Percentiles rank a stretch among this genome's conserved stretches.
Evolutionary conservation across 1,140 invertebrate genomes (phyloP).

Genomic region (Holcopasites calliopsidis): DNA sequence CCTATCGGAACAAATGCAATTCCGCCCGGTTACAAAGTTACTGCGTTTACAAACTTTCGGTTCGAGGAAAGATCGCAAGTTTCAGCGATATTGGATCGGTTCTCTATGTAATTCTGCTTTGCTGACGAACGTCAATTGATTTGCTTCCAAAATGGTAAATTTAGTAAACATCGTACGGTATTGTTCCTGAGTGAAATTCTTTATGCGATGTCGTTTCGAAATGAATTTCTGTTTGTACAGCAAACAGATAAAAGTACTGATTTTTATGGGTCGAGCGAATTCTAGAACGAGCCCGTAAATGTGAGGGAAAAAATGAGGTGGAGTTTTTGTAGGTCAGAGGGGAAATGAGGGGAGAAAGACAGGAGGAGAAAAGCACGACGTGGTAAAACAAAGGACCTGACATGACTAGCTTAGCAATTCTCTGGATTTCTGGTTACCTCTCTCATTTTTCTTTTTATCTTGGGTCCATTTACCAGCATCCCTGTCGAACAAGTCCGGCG

Average conservation of each 20-base stretch:
- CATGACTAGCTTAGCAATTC: conserved; percentile 51
- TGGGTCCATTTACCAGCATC: not conserved
- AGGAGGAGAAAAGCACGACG: conserved; percentile 17
- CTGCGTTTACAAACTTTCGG: too few relatives aligned
- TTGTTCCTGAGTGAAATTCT: too few relatives aligned
- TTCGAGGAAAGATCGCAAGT: too few relatives aligned
- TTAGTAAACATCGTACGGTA: too few relatives aligned
- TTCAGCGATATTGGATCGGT: too few relatives aligned
- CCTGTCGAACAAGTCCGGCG: not conserved
- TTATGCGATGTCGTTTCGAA: too few relatives aligned
- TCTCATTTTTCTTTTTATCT: not conserved
- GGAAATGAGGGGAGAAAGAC: conserved; percentile 23
- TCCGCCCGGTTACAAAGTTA: not conserved
- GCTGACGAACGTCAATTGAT: too few relatives aligned
- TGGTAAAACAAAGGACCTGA: conserved; percentile 53
- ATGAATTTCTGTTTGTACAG: too few relatives aligned
- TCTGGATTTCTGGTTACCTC: conserved; percentile 40
- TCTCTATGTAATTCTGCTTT: too few relatives aligned
- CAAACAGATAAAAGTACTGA: not conserved
- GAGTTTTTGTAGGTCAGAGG: conserved; percentile 42
- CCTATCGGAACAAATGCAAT: not conserved
- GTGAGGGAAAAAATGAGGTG: conserved; percentile 34
- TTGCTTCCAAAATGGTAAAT: too few relatives aligned
- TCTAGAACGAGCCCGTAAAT: conserved; percentile 27
- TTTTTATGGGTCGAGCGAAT: too few relatives aligned